phyloP scores from a whole-genome alignment of 2,797 vertebrate species.

The Clarias platycephalus region DNA sequence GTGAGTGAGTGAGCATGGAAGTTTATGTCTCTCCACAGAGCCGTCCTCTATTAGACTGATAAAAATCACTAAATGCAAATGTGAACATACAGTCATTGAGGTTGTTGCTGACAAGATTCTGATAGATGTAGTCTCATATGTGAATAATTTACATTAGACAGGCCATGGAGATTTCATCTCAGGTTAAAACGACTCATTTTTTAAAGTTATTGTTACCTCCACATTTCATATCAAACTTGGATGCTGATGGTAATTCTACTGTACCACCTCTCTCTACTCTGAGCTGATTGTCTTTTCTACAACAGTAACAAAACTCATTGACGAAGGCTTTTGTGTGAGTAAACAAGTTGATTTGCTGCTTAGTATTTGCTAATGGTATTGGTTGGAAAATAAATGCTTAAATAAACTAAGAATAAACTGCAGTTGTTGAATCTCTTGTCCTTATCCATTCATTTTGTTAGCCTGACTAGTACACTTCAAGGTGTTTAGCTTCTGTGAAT shows the following conservation, averaged over 20 bases:
- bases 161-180: background rate
- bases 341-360: background rate
- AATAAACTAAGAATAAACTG: background rate
- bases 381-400: background rate
- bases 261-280: background rate
- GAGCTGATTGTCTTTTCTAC: background rate
- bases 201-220: background rate
- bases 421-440: background rate
- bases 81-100: background rate
- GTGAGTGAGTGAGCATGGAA: background rate
- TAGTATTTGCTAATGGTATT: background rate
- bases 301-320: background rate
- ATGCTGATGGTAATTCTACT: background rate
- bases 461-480: too few relatives aligned
- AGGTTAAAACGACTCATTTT: background rate
- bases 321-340: background rate
- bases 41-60: background rate
- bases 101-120: background rate
- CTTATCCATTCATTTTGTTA: background rate
- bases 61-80: background rate
- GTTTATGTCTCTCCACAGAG: background rate
- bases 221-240: background rate
- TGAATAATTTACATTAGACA: background rate
- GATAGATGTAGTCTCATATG: background rate
- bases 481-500: too few relatives aligned